phyloP scores from a whole-genome alignment of 2,113 vertebrate species.

The Thunnus thynnus region DNA sequence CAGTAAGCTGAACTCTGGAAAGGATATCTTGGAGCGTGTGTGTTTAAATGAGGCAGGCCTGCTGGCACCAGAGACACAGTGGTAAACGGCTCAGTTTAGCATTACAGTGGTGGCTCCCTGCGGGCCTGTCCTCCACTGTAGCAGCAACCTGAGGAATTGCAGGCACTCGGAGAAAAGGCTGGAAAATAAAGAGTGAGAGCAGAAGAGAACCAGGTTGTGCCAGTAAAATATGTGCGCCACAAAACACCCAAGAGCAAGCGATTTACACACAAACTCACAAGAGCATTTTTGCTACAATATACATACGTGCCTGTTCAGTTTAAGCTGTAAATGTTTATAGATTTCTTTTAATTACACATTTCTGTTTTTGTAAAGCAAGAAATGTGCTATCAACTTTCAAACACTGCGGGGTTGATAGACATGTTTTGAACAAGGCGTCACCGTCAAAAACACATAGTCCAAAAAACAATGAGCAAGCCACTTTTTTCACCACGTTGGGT shows the following conservation, averaged over 20 bases:
- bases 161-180: conserved; percentile 70
- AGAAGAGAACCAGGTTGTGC: conserved; percentile 80
- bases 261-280: conserved; percentile 46
- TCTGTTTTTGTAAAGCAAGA: conserved; percentile 31
- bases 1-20: conserved; percentile 63
- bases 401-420: conserved; percentile 13
- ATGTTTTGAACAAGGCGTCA: conserved; percentile 62
- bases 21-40: conserved; percentile 57
- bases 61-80: conserved; percentile 70
- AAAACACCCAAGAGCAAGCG: conserved; percentile 51
- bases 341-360: conserved; percentile 10
- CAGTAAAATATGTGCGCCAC: conserved; percentile 72
- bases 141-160: conserved; percentile 80
- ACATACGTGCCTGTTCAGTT: conserved; percentile 21
- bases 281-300: conserved; percentile 29
- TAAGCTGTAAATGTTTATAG: conserved; percentile 23
- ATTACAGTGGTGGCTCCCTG: conserved; percentile 78
- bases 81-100: conserved; percentile 77
- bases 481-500: conserved; percentile 21
- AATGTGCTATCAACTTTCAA: conserved; percentile 22
- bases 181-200: conserved; percentile 78
- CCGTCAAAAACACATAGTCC: conserved; percentile 47
- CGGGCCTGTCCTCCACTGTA: conserved; percentile 68
- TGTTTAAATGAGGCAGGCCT: conserved; percentile 60
- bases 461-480: conserved; percentile 49